Conservation (phyloP, 2,113 vertebrate genomes). For the Eurypyga helias region DNA sequence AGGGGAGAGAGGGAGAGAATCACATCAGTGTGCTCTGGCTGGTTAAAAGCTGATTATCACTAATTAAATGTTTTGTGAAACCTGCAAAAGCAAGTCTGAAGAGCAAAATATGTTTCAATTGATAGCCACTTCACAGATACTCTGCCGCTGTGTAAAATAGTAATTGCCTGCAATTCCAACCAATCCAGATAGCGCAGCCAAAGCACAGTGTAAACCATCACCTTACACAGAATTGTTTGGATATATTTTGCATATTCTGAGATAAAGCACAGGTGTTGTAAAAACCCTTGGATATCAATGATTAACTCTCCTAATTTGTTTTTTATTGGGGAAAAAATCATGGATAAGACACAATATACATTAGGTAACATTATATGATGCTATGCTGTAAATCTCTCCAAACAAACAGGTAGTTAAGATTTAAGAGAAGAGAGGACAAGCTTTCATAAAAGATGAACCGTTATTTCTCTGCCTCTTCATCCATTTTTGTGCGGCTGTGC, state of each 20-base stretch:
- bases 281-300: neutral
- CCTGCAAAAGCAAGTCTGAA: constrained; percentile 8
- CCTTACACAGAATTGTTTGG: neutral
- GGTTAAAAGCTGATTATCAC: constrained; percentile 47
- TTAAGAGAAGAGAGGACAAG: neutral
- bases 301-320: neutral
- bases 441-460: neutral
- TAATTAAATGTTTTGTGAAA: constrained; percentile 65
- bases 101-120: constrained; percentile 27
- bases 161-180: neutral
- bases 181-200: neutral
- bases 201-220: neutral
- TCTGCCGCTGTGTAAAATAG: neutral
- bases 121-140: constrained; percentile 39
- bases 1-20: neutral
- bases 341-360: neutral
- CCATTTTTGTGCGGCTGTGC: neutral
- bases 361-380: neutral
- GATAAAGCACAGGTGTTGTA: neutral
- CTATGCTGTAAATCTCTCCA: neutral
- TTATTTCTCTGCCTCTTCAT: neutral
- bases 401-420: neutral
- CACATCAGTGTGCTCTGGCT: constrained; percentile 38
- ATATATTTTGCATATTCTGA: neutral
- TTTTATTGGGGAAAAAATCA: neutral